Evolutionary conservation across 2,888 invertebrate genomes (phyloP), one percentile per base, ranked within the genome.

Genomic region (Zhengitettix transpicula): DNA sequence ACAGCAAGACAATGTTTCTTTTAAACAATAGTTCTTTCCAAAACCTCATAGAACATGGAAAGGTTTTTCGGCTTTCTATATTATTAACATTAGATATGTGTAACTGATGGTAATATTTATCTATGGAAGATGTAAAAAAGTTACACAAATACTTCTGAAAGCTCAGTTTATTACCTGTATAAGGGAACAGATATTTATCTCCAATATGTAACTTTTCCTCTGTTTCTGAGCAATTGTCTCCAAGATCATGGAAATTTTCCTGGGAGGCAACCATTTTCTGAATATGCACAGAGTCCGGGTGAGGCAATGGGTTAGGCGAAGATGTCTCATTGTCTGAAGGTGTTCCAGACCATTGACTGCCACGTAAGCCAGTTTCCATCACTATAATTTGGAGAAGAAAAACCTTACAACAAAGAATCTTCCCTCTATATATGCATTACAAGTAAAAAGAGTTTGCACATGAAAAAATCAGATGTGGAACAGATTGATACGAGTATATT

Each of bases 141-240:
- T 28, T 28, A 28, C 28, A n/a, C 28, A 28, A 28, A 28, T 28
- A 5, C 28, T 28, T 5, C 28, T 28, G 28, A 58, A 56, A 55
- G 28, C n/a, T 12, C 2, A 47, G 17, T 14, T 57, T 69, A 72
- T 73, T 71, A 77, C 85, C 85, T 66, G 89, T 89, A 69, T 89
- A 90, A 0, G 90, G 90, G 68, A 89, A 90, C 63, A 85, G 76
- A 72, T 90, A 91, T 77, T 87, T 87, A 67, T 90, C 90, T 61
- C 81, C 82, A 12, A 81, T 70, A 65, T 85, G 84, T 67, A 71
- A 68, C 62, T 76, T 75, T 58, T 76, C 75, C 58, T 69, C 70
- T 70, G 81, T 78, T 66, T 85, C 85, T 0, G 84, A 84, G 75
- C 83, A 78, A 42, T 84, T 61, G 42, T 63, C 64, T 28, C 62